Evolutionary conservation across 2,888 invertebrate genomes (phyloP).

Genomic region (Sialis lutaria): DNA sequence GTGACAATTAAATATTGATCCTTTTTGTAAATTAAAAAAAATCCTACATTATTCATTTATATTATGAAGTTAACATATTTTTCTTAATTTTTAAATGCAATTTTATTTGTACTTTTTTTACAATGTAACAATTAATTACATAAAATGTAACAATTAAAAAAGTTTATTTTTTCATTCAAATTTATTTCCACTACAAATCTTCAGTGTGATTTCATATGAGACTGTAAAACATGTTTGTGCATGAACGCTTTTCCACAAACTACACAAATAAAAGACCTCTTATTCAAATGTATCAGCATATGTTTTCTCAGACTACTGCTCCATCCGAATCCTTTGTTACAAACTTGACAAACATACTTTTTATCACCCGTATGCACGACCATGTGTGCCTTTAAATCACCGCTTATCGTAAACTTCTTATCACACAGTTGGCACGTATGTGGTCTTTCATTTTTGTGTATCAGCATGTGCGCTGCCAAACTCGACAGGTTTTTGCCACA

Average conservation of each 20-base stretch:
- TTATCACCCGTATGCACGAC: neutral
- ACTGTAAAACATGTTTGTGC: neutral
- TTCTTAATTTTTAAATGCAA: no score
- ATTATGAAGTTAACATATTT: no score
- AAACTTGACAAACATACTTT: neutral
- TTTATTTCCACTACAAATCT: no score
- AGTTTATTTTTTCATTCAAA: no score
- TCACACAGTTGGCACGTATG: neutral
- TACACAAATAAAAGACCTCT: neutral
- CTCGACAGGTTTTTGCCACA: neutral
- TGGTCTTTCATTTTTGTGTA: neutral
- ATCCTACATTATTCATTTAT: no score
- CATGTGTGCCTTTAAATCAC: neutral
- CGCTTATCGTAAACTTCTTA: neutral
- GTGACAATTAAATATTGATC: no score
- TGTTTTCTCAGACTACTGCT: neutral
- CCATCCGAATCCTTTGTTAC: neutral
- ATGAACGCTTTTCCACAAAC: neutral
- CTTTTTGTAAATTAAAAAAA: no score
- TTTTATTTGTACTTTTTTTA: no score
- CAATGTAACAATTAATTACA: no score
- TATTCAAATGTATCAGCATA: neutral
- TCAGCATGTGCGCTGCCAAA: neutral
- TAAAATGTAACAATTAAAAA: no score
- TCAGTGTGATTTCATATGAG: neutral